Evolutionary conservation across 2,113 vertebrate genomes (phyloP).

Genomic region (Thalassarche chlororhynchos): DNA sequence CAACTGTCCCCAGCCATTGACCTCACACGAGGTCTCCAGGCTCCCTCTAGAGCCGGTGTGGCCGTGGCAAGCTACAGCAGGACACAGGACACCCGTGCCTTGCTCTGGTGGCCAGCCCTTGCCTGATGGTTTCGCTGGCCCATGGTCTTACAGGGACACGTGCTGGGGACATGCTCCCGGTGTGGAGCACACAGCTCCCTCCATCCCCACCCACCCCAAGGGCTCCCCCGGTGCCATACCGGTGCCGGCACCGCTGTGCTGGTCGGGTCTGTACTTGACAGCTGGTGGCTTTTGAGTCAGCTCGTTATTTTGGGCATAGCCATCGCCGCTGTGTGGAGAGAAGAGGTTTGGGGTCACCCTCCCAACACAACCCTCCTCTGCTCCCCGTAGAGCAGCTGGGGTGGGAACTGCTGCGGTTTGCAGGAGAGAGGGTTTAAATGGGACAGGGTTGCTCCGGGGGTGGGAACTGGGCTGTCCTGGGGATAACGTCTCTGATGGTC

Average conservation of each 20-base stretch:
- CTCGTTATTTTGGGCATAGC: slow-evolving; percentile 57
- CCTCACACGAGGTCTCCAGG: slow-evolving; percentile 23
- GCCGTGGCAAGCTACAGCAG: background rate
- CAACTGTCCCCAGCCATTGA: background rate
- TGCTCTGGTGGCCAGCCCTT: background rate
- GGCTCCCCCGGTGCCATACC: background rate
- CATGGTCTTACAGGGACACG: rapidly evolving
- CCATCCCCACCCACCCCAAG: rapidly evolving
- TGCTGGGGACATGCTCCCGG: background rate
- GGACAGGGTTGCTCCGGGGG: background rate
- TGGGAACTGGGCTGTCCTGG: background rate
- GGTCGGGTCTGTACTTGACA: slow-evolving; percentile 71
- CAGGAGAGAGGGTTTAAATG: background rate
- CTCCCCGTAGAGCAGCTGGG: background rate
- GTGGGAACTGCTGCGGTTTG: background rate
- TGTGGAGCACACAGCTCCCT: background rate
- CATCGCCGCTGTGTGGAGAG: slow-evolving; percentile 63
- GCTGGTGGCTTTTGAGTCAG: slow-evolving; percentile 38
- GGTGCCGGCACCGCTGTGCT: background rate
- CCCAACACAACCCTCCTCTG: background rate
- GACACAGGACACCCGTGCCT: background rate
- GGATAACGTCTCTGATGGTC: rapidly evolving
- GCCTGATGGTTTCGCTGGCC: rapidly evolving
- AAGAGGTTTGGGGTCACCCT: background rate
- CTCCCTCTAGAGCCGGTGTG: slow-evolving; percentile 31